Conservation (phyloP, 2,797 vertebrate species). For the Cirrhinus mrigala region DNA sequence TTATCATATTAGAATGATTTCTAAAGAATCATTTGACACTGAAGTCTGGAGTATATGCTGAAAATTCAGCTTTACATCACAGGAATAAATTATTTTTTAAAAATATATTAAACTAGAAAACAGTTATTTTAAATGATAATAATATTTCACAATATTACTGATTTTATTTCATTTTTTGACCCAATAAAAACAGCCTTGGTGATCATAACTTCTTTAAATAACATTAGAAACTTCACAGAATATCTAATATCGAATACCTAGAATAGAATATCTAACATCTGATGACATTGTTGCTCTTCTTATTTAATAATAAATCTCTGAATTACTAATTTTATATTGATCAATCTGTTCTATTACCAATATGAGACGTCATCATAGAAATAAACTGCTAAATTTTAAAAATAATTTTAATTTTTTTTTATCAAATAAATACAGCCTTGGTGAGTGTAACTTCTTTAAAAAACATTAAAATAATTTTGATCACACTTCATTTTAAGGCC, state of each 20-base stretch:
- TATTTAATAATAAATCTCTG: too few relatives aligned
- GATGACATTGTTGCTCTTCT: too few relatives aligned
- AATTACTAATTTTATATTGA: too few relatives aligned
- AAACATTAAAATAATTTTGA: neutral
- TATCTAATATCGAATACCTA: too few relatives aligned
- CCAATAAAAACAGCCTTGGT: neutral
- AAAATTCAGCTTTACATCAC: neutral
- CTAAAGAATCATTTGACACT: neutral
- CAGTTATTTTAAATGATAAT: too few relatives aligned
- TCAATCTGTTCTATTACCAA: too few relatives aligned
- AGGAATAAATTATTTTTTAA: neutral
- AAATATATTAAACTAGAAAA: neutral
- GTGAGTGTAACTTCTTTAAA: neutral
- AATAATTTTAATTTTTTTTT: neutral
- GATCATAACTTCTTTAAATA: neutral
- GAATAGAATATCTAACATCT: too few relatives aligned
- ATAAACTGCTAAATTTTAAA: neutral
- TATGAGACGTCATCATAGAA: neutral
- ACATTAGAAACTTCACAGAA: neutral
- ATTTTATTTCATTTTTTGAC: neutral
- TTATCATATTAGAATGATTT: neutral
- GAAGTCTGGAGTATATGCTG: neutral
- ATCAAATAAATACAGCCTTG: neutral
- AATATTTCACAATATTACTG: neutral
- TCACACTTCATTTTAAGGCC: too few relatives aligned